These are phyloP conservation scores for Drosophila elegans DNA, from an alignment of 1,140 invertebrate genomes.

Conservation along the genomic window DNA sequence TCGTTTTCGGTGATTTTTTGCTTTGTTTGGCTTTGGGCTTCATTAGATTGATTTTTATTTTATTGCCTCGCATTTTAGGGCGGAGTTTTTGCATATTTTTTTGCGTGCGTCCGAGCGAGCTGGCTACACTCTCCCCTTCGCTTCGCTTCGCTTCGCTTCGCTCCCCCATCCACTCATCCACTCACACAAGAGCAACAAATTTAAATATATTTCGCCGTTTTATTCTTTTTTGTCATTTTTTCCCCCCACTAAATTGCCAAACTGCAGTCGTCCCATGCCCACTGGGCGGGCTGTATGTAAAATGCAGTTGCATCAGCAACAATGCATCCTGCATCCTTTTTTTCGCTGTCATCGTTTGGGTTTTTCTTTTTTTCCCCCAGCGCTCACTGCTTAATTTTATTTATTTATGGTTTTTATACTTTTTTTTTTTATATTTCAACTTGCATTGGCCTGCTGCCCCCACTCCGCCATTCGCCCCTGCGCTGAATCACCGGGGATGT, in stretches of 20 bases:
- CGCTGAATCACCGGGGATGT: slow-evolving; percentile 10
- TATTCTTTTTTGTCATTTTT: slow-evolving; percentile 38
- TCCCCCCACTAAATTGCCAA: slow-evolving; percentile 71
- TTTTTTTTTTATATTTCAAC: slow-evolving; percentile 47
- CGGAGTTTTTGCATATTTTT: slow-evolving; percentile 84
- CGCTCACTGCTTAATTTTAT: slow-evolving; percentile 77
- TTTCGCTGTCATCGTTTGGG: slow-evolving; percentile 45
- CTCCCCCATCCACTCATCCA: slow-evolving; percentile 13
- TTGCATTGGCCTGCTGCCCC: slow-evolving; percentile 10
- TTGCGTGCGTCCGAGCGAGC: slow-evolving; percentile 65
- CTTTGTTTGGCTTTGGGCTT: slow-evolving; percentile 70
- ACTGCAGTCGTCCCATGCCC: slow-evolving; percentile 48
- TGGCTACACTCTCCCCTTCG: slow-evolving; percentile 13
- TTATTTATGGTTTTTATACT: slow-evolving; percentile 73
- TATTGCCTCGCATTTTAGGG: slow-evolving; percentile 71
- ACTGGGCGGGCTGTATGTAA: slow-evolving; percentile 52
- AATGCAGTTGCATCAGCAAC: slow-evolving; percentile 57
- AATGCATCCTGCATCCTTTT: slow-evolving; percentile 52
- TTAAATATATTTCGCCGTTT: slow-evolving; percentile 65
- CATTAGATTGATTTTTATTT: slow-evolving; percentile 83
- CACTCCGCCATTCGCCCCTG: neutral
- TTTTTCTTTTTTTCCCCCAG: slow-evolving; percentile 42
- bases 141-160: slow-evolving; percentile 18
- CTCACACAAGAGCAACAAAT: slow-evolving; percentile 58
- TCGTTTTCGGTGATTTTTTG: slow-evolving; percentile 38